phyloP scores from a whole-genome alignment of 92 coral and sea anemone genomes.

The Epizoanthus ramosus region DNA sequence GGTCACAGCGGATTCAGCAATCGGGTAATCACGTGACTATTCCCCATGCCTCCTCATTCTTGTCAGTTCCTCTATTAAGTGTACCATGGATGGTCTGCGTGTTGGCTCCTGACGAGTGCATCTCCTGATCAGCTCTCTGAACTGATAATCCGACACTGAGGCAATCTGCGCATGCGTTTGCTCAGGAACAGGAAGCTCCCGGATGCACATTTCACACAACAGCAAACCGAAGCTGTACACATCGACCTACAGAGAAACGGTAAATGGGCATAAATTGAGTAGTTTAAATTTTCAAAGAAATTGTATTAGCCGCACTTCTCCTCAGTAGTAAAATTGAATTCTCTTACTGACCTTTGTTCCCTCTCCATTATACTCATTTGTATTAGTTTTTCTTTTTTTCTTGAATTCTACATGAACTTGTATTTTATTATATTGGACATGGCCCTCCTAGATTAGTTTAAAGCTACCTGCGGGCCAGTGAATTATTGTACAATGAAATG shows the following conservation, averaged over 20 bases:
- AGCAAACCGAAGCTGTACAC: constrained; percentile 84
- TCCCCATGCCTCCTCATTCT: background rate
- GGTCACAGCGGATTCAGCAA: too few species aligned
- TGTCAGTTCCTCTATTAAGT: background rate
- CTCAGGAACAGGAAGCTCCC: constrained; percentile 74
- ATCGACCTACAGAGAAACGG: constrained; percentile 61
- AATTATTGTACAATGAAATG: too few species aligned
- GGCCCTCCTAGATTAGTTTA: too few species aligned
- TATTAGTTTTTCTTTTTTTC: too few species aligned
- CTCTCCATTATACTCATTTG: too few species aligned
- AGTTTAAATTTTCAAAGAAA: too few species aligned
- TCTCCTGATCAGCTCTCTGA: constrained; percentile 65
- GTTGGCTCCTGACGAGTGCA: constrained; percentile 51
- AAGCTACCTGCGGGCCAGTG: too few species aligned
- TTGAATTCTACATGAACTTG: too few species aligned
- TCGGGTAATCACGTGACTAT: background rate
- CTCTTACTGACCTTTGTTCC: too few species aligned
- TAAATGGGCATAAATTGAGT: background rate
- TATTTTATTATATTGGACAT: too few species aligned
- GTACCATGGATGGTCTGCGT: constrained; percentile 55
- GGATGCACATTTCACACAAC: constrained; percentile 76
- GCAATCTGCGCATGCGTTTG: constrained; percentile 66
- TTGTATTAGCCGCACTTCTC: too few species aligned
- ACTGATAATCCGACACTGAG: constrained; percentile 57
- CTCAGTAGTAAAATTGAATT: too few species aligned